Conservation (phyloP, 2,113 vertebrate genomes). For the Ictalurus furcatus region DNA sequence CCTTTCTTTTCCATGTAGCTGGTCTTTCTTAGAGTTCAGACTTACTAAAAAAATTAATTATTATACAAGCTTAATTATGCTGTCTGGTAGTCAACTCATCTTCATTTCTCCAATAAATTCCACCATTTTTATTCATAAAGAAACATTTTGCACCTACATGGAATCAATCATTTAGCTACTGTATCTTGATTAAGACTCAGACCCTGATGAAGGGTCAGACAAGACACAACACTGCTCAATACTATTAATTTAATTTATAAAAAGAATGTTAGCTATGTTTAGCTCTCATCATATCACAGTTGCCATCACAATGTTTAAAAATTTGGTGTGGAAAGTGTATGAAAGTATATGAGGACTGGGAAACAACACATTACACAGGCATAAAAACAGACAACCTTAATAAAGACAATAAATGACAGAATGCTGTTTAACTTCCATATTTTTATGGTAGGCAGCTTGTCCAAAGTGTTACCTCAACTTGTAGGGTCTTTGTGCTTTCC, state of each 20-base stretch:
- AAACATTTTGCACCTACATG: constrained; percentile 5
- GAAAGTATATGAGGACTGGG: neutral
- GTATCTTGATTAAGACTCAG: constrained; percentile 4
- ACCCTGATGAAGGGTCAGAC: neutral
- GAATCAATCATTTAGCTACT: constrained; percentile 24
- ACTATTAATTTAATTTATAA: neutral
- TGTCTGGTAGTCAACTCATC: constrained; percentile 1
- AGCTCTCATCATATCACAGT: neutral
- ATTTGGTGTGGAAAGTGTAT: neutral
- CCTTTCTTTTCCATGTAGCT: neutral
- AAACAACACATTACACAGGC: constrained; percentile 35
- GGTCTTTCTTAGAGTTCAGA: neutral
- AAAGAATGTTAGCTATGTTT: neutral
- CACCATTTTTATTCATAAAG: neutral
- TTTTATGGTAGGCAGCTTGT: constrained; percentile 60
- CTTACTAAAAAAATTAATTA: too few relatives aligned
- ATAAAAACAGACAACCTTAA: constrained; percentile 36
- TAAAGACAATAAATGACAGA: constrained; percentile 57
- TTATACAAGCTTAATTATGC: neutral
- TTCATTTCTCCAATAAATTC: neutral
- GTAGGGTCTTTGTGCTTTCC: constrained; percentile 56
- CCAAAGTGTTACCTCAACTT: constrained; percentile 60
- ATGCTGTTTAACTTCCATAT: constrained; percentile 52
- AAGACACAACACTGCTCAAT: neutral
- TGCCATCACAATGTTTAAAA: neutral